Evolutionary conservation across 2,113 vertebrate genomes (phyloP), one percentile per base, ranked within the genome.

Genomic region (Heterotilapia buettikoferi): DNA sequence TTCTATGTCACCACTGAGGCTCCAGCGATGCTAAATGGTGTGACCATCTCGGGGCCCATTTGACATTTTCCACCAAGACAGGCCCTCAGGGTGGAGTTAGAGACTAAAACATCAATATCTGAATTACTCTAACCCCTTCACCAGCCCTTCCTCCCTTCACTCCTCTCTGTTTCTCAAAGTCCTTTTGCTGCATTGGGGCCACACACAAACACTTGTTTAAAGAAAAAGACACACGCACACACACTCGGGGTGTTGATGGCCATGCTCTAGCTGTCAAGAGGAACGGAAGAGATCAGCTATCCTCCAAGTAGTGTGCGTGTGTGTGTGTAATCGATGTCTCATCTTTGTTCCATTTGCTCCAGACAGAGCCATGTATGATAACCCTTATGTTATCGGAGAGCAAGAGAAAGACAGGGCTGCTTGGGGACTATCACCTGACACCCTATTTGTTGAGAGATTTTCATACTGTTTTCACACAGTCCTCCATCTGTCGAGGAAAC

Each of bases 341-440:
- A 94, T 95, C 95, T 96, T 90, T 92, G 93, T 94, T 93, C 92
- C 92, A 94, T 93, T 94, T 92, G 90, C 92, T 93, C 89, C 86
- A 95, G 92, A 94, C 91, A 90, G 91, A 88, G 24, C 80, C 90
- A 92, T 47, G 82, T 94, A 90, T 91, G 95, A 95, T 94, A 94
- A 94, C 93, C 94, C 88, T 85, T 78, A 47, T 43, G 92, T 86
- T 95, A 95, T 94, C 91, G 63, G 88, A 56, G 59, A 78, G 81
- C 86, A 52, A 79, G 81, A 63, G 83, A 88, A 85, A 82, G 89
- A 82, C 79, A 53, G 84, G 82, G 91, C 73, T 86, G 83, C 90
- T 92, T 14, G 18, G 91, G 90, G 93, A 93, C 88, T 93, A 92
- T 92, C 89, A 86, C 53, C 91, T 84, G 54, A 86, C 31, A 81